Conservation (phyloP, 2,113 vertebrate species). For the Neopipo cinnamomea region DNA sequence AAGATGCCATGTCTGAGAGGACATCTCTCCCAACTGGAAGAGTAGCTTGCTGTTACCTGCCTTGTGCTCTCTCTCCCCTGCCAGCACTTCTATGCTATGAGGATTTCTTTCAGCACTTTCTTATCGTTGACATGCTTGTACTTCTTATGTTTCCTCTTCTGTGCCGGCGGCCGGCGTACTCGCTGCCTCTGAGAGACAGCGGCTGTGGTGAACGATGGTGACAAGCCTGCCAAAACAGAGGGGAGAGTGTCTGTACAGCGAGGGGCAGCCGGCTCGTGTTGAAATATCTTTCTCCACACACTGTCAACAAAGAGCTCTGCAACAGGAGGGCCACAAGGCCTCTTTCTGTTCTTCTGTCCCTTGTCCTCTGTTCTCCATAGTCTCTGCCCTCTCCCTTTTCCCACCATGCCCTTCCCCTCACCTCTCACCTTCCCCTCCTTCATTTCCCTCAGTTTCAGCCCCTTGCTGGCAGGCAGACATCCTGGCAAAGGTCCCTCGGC, state of each 20-base stretch:
- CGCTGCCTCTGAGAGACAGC: conserved; percentile 56
- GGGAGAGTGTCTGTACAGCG: background rate
- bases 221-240: conserved; percentile 63
- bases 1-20: background rate
- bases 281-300: background rate
- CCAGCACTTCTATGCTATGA: conserved; percentile 72
- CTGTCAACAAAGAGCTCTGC: conserved; percentile 6
- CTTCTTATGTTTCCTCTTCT: conserved; percentile 82
- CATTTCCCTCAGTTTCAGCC: background rate
- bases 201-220: conserved; percentile 45
- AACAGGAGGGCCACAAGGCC: background rate
- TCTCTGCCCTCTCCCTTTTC: background rate
- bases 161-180: conserved; percentile 65
- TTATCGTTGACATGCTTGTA: conserved; percentile 81
- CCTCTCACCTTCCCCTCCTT: background rate
- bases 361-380: background rate
- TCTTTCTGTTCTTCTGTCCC: background rate
- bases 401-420: background rate
- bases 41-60: conserved; percentile 68
- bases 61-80: conserved; percentile 54
- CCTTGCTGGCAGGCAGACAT: background rate
- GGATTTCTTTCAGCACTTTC: conserved; percentile 77
- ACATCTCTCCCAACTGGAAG: background rate
- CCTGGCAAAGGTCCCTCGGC: background rate
- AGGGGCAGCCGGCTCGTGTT: background rate